Conservation (phyloP, 2,113 vertebrate species). For the Lates calcarifer region DNA sequence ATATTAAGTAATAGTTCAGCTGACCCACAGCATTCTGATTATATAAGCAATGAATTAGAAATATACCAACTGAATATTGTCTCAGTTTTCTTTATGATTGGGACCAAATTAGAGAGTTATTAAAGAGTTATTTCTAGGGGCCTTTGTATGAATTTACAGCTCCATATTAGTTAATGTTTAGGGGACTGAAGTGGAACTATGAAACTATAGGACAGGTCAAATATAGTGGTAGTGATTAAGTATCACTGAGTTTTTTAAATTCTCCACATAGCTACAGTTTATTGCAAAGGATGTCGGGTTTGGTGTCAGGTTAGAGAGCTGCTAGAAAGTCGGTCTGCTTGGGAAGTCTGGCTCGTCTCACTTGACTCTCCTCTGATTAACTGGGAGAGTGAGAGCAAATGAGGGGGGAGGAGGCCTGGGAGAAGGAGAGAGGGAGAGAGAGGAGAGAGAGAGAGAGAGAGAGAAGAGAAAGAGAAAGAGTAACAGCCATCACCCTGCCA, state of each 20-base stretch:
- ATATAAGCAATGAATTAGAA: not conserved
- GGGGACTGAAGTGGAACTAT: too few species aligned
- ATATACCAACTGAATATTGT: not conserved
- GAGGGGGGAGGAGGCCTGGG: slow-evolving; percentile 15
- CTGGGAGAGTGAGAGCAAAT: slow-evolving; percentile 69
- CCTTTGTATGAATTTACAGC: not conserved
- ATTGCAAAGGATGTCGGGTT: slow-evolving; percentile 10
- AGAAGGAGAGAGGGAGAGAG: not conserved
- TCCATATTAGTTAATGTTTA: not conserved
- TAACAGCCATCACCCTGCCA: slow-evolving; percentile 67
- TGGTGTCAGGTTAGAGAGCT: slow-evolving; percentile 18
- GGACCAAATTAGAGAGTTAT: not conserved
- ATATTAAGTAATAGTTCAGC: not conserved
- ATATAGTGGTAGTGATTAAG: not conserved
- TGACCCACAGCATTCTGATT: not conserved
- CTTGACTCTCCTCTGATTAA: slow-evolving; percentile 65
- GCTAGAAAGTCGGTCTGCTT: slow-evolving; percentile 20
- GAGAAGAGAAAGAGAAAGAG: slow-evolving; percentile 41
- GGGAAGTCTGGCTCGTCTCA: slow-evolving; percentile 61
- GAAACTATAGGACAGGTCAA: not conserved
- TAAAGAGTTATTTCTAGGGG: too few species aligned
- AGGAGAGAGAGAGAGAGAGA: not conserved
- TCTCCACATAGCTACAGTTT: slow-evolving; percentile 1
- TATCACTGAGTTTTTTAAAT: not conserved
- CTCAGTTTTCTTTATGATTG: not conserved